phyloP scores from a whole-genome alignment of 2,113 vertebrate genomes.

The Syrrhaptes paradoxus region DNA sequence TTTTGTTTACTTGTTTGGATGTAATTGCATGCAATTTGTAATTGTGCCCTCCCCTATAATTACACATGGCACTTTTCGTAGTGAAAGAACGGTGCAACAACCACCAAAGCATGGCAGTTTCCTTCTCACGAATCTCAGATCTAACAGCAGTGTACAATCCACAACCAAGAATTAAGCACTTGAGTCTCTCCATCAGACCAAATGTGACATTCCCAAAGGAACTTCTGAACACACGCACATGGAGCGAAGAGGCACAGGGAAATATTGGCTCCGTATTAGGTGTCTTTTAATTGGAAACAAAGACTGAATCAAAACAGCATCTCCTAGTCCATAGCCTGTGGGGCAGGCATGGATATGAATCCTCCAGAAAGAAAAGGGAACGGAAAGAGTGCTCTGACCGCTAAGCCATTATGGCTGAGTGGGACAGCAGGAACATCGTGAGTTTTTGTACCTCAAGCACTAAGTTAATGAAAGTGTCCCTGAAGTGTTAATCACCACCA shows the following conservation, averaged over 20 bases:
- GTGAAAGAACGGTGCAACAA: conserved; percentile 2
- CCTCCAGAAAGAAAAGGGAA: not conserved
- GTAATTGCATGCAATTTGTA: conserved; percentile 67
- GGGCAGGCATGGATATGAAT: not conserved
- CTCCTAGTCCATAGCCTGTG: not conserved
- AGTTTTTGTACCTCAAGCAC: not conserved
- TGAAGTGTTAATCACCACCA: not conserved
- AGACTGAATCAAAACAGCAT: not conserved
- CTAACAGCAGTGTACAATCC: not conserved
- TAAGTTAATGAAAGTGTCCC: not conserved
- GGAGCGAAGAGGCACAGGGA: not conserved
- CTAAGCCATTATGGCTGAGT: not conserved
- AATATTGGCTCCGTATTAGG: rapidly evolving
- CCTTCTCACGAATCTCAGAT: not conserved
- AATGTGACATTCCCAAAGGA: not conserved
- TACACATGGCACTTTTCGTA: conserved; percentile 20
- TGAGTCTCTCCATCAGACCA: not conserved
- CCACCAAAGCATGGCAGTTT: not conserved
- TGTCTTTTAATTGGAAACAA: not conserved
- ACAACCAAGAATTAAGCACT: not conserved
- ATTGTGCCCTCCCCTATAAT: conserved; percentile 62
- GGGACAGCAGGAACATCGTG: rapidly evolving
- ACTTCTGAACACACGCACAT: not conserved
- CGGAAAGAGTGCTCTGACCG: not conserved
- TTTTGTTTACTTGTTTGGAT: conserved; percentile 66